Percentiles rank a stretch among this genome's conserved stretches.
Conservation (phyloP, 2,113 vertebrate species). For the Microcebus griseorufus region DNA sequence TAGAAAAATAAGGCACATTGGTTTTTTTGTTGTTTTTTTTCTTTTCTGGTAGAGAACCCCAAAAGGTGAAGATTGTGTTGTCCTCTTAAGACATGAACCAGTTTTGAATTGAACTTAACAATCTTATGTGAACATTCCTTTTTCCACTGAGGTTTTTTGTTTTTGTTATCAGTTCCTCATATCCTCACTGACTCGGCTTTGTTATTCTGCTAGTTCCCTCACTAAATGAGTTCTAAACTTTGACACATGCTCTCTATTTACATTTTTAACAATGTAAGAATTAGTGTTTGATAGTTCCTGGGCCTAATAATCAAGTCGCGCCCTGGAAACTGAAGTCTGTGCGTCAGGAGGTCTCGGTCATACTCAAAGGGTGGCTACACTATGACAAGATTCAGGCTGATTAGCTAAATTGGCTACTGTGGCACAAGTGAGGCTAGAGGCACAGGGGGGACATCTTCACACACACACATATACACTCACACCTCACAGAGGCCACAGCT, state of each 20-base stretch:
- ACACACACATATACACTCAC: not conserved
- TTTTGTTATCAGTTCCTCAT: not conserved
- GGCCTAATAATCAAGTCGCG: not conserved
- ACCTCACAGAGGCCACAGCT: not conserved
- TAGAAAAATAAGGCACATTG: not conserved
- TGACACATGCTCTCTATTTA: not conserved
- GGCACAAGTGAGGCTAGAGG: not conserved
- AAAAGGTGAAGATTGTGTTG: slow-evolving; percentile 44
- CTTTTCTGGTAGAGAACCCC: slow-evolving; percentile 30
- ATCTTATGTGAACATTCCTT: slow-evolving; percentile 36
- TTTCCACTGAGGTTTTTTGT: slow-evolving; percentile 18
- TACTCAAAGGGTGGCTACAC: not conserved
- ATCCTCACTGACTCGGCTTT: slow-evolving; percentile 29
- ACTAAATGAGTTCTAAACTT: slow-evolving; percentile 19
- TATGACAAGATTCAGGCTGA: not conserved
- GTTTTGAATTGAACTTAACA: slow-evolving; percentile 37
- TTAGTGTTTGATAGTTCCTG: not conserved
- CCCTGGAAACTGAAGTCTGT: not conserved
- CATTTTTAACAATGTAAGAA: slow-evolving; percentile 33
- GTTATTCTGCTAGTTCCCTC: slow-evolving; percentile 34
- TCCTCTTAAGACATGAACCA: slow-evolving; percentile 23
- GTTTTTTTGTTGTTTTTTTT: not conserved
- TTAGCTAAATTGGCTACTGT: not conserved
- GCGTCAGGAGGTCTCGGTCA: not conserved
- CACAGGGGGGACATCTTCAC: not conserved